Conservation (phyloP, 2,888 invertebrate genomes). For the Drosophila villosipedis region DNA sequence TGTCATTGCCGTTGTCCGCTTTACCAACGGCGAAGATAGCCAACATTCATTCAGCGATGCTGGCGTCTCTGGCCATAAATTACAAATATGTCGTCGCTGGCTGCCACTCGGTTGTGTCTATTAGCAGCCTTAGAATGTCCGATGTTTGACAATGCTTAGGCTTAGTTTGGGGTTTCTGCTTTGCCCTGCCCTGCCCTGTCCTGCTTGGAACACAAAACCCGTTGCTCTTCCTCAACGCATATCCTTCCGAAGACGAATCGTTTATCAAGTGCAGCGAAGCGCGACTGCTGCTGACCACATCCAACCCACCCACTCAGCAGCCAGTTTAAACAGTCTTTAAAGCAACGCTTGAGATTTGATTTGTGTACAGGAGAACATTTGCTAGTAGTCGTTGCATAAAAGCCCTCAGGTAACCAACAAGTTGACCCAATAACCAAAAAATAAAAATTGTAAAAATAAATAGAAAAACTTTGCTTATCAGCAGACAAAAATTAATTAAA, state of each 20-base stretch:
- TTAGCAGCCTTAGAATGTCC: conserved; percentile 84
- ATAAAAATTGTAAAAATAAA: too few relatives aligned
- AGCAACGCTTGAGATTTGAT: conserved; percentile 18
- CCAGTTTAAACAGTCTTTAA: conserved; percentile 41
- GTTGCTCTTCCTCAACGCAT: conserved; percentile 6
- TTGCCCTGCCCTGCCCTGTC: neutral
- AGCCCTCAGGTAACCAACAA: neutral
- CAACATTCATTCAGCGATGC: conserved; percentile 58
- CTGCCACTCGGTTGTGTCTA: conserved; percentile 75
- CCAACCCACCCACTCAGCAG: conserved; percentile 2
- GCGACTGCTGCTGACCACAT: conserved; percentile 51
- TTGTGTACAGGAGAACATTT: neutral
- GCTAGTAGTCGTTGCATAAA: neutral
- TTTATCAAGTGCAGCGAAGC: conserved; percentile 66
- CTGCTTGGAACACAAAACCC: conserved; percentile 18
- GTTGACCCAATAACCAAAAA: neutral
- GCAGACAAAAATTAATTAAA: neutral
- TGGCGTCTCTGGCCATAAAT: conserved; percentile 72
- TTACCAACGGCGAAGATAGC: conserved; percentile 48
- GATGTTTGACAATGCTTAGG: conserved; percentile 73
- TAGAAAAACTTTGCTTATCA: neutral
- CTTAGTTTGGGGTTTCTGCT: conserved; percentile 45
- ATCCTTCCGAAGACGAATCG: conserved; percentile 38
- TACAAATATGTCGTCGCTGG: conserved; percentile 77
- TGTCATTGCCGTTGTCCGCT: conserved; percentile 25